phyloP scores from a whole-genome alignment of 2,888 invertebrate genomes.

The Philopedon plagiatum region DNA sequence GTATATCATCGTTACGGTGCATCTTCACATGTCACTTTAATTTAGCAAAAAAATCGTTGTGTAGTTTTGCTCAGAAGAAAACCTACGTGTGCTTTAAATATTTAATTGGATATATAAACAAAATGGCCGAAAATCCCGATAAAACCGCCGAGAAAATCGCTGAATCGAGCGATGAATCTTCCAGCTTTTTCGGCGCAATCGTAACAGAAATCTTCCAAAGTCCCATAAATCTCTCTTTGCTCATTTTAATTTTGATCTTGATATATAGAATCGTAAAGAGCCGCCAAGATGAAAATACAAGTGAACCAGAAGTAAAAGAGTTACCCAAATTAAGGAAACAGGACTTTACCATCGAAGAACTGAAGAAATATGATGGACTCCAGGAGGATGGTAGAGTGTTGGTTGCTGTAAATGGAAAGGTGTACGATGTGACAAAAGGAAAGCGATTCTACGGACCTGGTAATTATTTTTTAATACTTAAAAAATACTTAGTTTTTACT shows the following conservation, averaged over 20 bases:
- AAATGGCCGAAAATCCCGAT: conserved; percentile 64
- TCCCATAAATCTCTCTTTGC: conserved; percentile 80
- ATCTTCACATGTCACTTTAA: conserved; percentile 43
- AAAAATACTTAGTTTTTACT: background rate
- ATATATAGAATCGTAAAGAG: conserved; percentile 82
- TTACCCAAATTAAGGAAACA: conserved; percentile 88
- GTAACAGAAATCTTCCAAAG: conserved; percentile 77
- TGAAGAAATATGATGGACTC: conserved; percentile 88
- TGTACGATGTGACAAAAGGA: conserved; percentile 95
- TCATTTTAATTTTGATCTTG: conserved; percentile 79
- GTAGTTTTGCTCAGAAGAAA: conserved; percentile 18
- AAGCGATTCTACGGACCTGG: conserved; percentile 95
- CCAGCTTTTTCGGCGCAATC: conserved; percentile 67
- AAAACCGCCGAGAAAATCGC: conserved; percentile 58
- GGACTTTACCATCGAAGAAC: conserved; percentile 92
- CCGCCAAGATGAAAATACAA: conserved; percentile 61
- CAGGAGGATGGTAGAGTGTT: conserved; percentile 84
- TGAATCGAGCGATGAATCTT: conserved; percentile 54
- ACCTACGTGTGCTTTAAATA: too few relatives aligned
- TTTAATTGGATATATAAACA: conserved; percentile 12
- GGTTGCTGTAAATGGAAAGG: conserved; percentile 93
- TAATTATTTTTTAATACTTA: conserved; percentile 66
- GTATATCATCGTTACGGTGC: conserved; percentile 9
- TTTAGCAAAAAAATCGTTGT: conserved; percentile 24
- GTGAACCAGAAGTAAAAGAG: conserved; percentile 55